These are phyloP conservation scores for Taeniopygia guttata DNA, from an alignment of 2,797 vertebrate species.

Conservation along the genomic window DNA sequence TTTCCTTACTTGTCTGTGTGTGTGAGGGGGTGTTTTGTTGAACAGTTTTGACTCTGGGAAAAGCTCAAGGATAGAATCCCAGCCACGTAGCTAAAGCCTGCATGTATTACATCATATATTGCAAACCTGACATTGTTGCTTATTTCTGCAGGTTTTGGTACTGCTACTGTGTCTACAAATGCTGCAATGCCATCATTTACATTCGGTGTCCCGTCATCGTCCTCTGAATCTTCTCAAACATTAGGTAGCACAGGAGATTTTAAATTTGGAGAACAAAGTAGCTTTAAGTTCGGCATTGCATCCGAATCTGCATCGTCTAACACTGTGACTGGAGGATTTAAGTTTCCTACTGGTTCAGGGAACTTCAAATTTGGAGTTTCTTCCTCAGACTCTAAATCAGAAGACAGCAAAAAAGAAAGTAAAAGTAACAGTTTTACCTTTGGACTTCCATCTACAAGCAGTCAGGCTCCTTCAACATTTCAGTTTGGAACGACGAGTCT, in stretches of 20 bases:
- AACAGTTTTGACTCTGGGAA: background rate
- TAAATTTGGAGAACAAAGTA: conserved; percentile 81
- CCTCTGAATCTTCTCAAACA: conserved; percentile 70
- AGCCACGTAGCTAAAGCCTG: background rate
- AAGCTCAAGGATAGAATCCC: background rate
- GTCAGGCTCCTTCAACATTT: conserved; percentile 63
- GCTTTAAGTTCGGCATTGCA: conserved; percentile 81
- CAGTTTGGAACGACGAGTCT: conserved; percentile 70
- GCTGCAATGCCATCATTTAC: conserved; percentile 71
- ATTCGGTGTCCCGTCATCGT: conserved; percentile 74
- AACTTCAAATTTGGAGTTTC: conserved; percentile 84
- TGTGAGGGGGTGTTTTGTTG: background rate
- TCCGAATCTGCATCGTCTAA: conserved; percentile 72
- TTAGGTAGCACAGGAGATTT: conserved; percentile 75
- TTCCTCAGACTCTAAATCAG: conserved; percentile 71
- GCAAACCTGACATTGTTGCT: background rate
- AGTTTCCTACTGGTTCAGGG: conserved; percentile 78
- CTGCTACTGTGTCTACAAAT: conserved; percentile 62
- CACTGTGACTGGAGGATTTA: conserved; percentile 67
- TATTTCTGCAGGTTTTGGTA: conserved; percentile 72
- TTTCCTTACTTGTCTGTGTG: background rate
- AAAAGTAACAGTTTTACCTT: conserved; percentile 82
- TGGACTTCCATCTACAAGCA: conserved; percentile 70
- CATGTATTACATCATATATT: background rate
- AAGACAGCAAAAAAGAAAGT: conserved; percentile 81